phyloP scores from a whole-genome alignment of 2,113 vertebrate species.

The Paralichthys olivaceus region DNA sequence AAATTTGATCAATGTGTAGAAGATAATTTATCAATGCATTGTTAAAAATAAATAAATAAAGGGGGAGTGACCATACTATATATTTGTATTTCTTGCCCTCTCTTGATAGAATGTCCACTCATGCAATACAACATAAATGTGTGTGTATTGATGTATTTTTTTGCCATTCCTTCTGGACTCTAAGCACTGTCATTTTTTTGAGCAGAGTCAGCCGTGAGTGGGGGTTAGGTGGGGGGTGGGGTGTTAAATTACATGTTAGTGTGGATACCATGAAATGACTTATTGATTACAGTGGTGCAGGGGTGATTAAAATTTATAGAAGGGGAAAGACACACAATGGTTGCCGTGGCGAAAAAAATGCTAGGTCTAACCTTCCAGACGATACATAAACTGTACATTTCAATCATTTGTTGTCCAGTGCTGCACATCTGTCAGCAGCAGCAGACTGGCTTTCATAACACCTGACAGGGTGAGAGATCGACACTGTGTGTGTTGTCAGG shows the following conservation, averaged over 20 bases:
- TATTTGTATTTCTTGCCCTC: background rate
- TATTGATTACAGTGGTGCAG: constrained; percentile 58
- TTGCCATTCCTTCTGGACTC: too few species aligned
- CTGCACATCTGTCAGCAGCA: too few species aligned
- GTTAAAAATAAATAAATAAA: background rate
- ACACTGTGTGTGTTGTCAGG: constrained; percentile 5
- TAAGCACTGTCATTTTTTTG: background rate
- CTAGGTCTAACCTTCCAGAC: constrained; percentile 16
- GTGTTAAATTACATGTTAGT: constrained; percentile 46
- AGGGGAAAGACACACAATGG: constrained; percentile 44
- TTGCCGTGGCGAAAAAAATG: constrained; percentile 30
- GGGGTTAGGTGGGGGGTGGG: background rate
- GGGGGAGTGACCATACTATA: too few species aligned
- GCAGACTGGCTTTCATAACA: constrained; percentile 5
- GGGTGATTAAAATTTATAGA: constrained; percentile 61
- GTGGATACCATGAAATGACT: constrained; percentile 64
- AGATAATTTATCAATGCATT: background rate
- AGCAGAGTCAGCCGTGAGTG: background rate
- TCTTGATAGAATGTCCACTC: background rate
- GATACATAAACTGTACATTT: constrained; percentile 52
- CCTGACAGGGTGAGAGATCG: background rate
- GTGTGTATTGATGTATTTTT: background rate
- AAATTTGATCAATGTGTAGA: too few species aligned
- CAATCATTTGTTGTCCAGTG: constrained; percentile 25
- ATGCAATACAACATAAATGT: background rate